These are phyloP conservation scores for Eulemur coronatus DNA, from an alignment of 2,797 vertebrate genomes.

Conservation along the genomic window DNA sequence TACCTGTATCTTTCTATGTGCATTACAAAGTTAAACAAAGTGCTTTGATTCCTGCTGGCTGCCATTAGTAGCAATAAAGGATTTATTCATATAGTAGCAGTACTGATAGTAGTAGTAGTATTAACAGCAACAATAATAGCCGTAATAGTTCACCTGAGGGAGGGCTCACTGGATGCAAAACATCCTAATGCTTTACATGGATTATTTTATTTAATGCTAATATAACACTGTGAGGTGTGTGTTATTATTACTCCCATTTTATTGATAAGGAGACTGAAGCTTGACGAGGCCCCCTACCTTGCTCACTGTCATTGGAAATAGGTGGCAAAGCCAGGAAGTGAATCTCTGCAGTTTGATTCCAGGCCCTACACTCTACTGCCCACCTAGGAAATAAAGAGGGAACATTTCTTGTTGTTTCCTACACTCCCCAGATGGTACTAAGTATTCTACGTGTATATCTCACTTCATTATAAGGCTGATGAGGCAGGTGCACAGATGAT, in stretches of 20 bases:
- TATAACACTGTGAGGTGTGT: no score
- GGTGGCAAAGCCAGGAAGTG: neutral
- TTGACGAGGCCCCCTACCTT: neutral
- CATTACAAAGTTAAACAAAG: neutral
- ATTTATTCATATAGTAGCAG: neutral
- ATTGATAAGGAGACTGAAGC: neutral
- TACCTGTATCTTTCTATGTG: neutral
- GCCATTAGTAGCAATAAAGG: neutral
- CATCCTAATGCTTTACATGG: neutral
- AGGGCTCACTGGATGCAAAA: neutral
- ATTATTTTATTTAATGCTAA: neutral
- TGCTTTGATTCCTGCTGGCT: neutral
- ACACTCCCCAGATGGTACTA: neutral
- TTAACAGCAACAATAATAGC: neutral
- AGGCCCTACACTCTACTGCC: neutral
- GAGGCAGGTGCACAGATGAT: neutral
- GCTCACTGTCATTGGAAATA: neutral
- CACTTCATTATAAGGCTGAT: neutral
- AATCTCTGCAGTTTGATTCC: neutral
- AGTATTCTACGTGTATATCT: neutral
- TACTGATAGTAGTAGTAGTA: neutral
- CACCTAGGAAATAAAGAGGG: neutral
- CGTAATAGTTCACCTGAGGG: neutral
- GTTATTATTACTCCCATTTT: neutral
- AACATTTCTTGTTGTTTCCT: neutral